Base-by-base conservation (phyloP, 2,888 invertebrate genomes). In the Timema cristinae region DNA sequence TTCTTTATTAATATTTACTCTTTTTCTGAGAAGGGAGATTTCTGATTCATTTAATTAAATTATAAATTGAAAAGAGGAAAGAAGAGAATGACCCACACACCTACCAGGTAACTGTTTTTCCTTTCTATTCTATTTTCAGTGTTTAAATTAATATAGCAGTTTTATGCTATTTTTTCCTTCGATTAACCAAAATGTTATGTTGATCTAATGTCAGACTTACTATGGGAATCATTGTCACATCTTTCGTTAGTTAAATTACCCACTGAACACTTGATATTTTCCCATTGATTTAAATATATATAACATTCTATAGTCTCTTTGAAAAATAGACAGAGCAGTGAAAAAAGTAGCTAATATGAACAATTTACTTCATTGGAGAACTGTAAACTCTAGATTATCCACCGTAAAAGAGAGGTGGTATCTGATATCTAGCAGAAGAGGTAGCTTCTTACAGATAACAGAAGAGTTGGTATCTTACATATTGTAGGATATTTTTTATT, bases 1-100 rank as follows among this genome's bases (percentile, higher is more conserved):
- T 54, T 2, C 11, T 13, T n/a, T 13, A 54, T 59, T 59, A 59
- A 59, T 1, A 2, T 32, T 32, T 32, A 32, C 32, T 32, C 59
- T 59, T 32, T 59, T 59, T 13, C 59, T 59, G 59, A 59, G 59
- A 59, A 59, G n/a, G 59, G 59, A 15, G 8, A 32, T 15, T 61
- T 61, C 47, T 16, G 16, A 61, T 61, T 61, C 16, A 61, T 61
- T 61, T 61, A 15, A 61, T 1, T 32, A 32, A 32, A 32, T 32
- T 32, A 32, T 2, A 32, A 32, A 2, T 32, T 32, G 32, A 32
- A 32, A 32, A 32, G 32, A 32, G 32, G 32, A 32, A 32, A 32
- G 32, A 32, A 32, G 32, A 4, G 32, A 1, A 32, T 32, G 32
- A 2, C 32, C 32, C 4, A 32, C 32, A 1, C 1, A 32, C 32